These are phyloP conservation scores for Gorsachius magnificus DNA, from an alignment of 2,797 vertebrate genomes.

Conservation along the genomic window DNA sequence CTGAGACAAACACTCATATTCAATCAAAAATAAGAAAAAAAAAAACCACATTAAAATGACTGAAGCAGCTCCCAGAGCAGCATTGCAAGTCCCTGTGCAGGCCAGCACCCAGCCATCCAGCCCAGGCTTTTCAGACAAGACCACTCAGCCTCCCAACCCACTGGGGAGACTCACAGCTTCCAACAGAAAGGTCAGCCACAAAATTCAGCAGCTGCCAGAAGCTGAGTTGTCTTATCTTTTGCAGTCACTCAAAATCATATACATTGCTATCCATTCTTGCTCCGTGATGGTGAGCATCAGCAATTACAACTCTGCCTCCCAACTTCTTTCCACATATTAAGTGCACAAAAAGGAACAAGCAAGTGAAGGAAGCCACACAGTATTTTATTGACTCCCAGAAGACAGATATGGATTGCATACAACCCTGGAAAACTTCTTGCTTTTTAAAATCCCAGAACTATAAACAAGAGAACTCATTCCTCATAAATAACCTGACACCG, in stretches of 20 bases:
- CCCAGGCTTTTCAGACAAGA: background rate
- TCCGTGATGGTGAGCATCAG: background rate
- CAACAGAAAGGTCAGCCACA: background rate
- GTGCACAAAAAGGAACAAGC: background rate
- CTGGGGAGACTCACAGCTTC: background rate
- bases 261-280: background rate
- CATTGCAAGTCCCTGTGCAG: background rate
- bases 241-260: background rate
- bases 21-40: background rate
- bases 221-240: background rate
- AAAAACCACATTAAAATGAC: background rate
- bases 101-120: background rate
- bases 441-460: conserved; percentile 1
- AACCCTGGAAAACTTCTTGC: background rate
- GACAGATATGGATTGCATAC: conserved; percentile 4
- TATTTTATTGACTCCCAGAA: conserved; percentile 17
- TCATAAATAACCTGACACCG: conserved; percentile 23
- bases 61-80: background rate
- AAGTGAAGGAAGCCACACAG: background rate
- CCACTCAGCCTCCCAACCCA: background rate
- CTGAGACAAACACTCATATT: background rate
- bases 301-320: background rate
- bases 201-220: background rate
- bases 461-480: conserved; percentile 5
- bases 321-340: background rate